phyloP scores from a whole-genome alignment of 2,113 vertebrate genomes.

The Melospiza georgiana region DNA sequence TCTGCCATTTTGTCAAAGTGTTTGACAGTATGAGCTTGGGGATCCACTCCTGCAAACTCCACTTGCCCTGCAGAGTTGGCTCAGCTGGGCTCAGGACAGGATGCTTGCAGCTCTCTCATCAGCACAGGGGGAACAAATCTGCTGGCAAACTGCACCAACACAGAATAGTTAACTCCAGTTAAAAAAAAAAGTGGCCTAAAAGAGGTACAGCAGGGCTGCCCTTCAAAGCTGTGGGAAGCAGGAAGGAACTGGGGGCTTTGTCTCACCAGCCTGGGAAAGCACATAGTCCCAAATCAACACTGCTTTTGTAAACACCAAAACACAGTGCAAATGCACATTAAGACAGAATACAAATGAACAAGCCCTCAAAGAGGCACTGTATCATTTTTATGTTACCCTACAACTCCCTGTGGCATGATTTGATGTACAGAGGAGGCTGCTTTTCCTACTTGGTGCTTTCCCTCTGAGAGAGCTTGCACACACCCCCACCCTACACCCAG shows the following conservation, averaged over 20 bases:
- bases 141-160: neutral
- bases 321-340: fast-evolving
- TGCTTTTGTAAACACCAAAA: neutral
- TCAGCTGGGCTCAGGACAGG: neutral
- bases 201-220: neutral
- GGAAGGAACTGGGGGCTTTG: neutral
- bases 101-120: neutral
- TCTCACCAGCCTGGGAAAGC: neutral
- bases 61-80: neutral
- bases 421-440: neutral
- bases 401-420: fast-evolving
- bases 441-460: neutral
- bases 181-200: neutral
- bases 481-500: neutral
- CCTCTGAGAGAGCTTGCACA: neutral
- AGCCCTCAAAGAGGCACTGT: neutral
- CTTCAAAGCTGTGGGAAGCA: neutral
- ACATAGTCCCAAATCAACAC: neutral
- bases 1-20: neutral
- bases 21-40: neutral
- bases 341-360: neutral
- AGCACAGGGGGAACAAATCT: neutral
- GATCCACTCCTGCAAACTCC: neutral
- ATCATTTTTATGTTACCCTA: neutral
- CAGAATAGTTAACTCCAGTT: neutral